phyloP scores from a whole-genome alignment of 2,888 invertebrate species.

The Shargacucullia verbasci region DNA sequence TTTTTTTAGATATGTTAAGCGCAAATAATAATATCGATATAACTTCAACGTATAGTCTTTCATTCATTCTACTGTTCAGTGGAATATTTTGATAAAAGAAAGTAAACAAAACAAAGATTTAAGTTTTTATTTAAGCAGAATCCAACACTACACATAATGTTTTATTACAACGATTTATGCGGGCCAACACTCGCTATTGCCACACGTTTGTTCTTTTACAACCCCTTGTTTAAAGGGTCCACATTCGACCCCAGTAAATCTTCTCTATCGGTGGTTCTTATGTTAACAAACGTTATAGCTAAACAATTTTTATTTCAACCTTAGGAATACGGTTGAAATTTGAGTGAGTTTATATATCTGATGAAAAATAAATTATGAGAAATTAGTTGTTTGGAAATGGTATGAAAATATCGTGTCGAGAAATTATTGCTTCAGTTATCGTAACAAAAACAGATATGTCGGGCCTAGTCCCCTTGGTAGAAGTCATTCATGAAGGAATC shows the following conservation, averaged over 20 bases:
- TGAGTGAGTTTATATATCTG: slow-evolving; percentile 4
- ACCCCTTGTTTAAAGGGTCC: slow-evolving; percentile 66
- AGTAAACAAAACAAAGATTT: too few species aligned
- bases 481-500: too few species aligned
- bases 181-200: slow-evolving; percentile 41
- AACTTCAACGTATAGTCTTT: too few species aligned
- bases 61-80: too few species aligned
- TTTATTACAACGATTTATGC: slow-evolving; percentile 55
- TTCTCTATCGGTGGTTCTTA: slow-evolving; percentile 66
- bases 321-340: slow-evolving; percentile 48
- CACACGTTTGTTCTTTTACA: slow-evolving; percentile 51
- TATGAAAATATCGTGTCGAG: slow-evolving; percentile 45
- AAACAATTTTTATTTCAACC: slow-evolving; percentile 46
- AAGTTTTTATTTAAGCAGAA: slow-evolving; percentile 28
- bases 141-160: slow-evolving; percentile 26
- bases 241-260: slow-evolving; percentile 71
- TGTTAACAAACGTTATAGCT: slow-evolving; percentile 64
- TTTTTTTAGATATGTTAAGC: too few species aligned
- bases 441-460: slow-evolving; percentile 30
- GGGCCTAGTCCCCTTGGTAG: background rate
- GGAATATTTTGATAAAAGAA: too few species aligned
- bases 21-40: too few species aligned
- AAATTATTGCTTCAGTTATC: slow-evolving; percentile 36
- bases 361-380: slow-evolving; percentile 47
- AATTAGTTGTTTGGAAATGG: slow-evolving; percentile 51